Evolutionary conservation across 1,140 invertebrate genomes (phyloP), one percentile per base, ranked within the genome.

Genomic region (Drosophila azteca): DNA sequence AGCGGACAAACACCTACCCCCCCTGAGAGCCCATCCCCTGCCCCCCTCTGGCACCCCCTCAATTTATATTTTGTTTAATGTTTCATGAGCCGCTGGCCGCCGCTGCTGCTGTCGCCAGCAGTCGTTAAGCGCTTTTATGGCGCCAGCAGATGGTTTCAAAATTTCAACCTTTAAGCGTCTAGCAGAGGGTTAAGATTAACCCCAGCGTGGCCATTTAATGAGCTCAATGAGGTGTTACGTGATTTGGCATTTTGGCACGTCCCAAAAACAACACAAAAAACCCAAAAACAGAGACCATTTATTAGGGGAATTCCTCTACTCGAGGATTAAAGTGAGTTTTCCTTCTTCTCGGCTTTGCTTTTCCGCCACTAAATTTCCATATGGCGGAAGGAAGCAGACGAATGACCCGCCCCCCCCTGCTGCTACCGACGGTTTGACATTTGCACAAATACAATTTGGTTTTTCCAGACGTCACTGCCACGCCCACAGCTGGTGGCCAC

Each of bases 141-240:
- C 51, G 6, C n/a, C 35, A 45, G 69, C 7, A 45, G 58, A 9
- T 39, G 65, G 35, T 70, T 70, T 69, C 44, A 69, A 58, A 69
- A 69, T 69, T 58, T 15, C 29, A 50, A 26, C 65, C 45, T 50
- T 70, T 50, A 41, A 53, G 31, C 3, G 41, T 9, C 35, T 13
- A 3, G 5, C 4, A 3, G 29, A 13, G 35, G 9, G n/a, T 26
- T 52, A 2, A 41, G 65, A 70, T 70, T 69, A 70, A 69, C 52
- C 65, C 67, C 64, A 69, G 65, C 50, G 35, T 63, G 79, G 65
- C 77, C 75, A 75, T 51, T 76, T 83, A 83, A 83, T 83, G 80
- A 83, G 79, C 75, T 75, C 79, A 79, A 83, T 84, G 75, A 79
- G 76, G 58, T 61, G 80, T 73, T 69, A 76, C 79, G 80, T 83